Evolutionary conservation across 2,888 invertebrate genomes (phyloP), one percentile per base, ranked within the genome.

Genomic region (Plagodis pulveraria): DNA sequence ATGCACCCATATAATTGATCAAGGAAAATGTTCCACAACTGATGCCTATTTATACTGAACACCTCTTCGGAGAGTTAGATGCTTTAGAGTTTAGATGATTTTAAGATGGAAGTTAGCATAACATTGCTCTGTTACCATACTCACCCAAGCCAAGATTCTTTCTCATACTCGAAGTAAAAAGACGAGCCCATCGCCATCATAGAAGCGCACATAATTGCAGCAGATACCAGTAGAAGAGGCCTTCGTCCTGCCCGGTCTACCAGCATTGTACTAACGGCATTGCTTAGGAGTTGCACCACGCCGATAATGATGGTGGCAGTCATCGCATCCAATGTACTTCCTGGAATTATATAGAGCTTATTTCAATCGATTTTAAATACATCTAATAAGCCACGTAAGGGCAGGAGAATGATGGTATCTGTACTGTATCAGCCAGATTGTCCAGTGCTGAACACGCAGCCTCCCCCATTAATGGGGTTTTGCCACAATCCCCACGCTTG

Each of bases 221-320:
- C 94, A 0, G 95, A 95, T 8, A 93, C 67, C 5, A 95, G 81
- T 48, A 96, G 87, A 36, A 96, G 83, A 0, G 94, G 93, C 38
- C 94, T 83, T 6, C 96, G 79, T 0, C 96, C 96, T 0, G 93
- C 87, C 40, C 90, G 88, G 78, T 96, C 96, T 32, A 94, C 94
- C 49, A 94, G 67, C 76, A 94, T 73, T 0, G 94, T 88, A 60
- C 94, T 93, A 5, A 93, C 81, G 0, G 83, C 89, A 70, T 93
- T 94, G 62, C 93, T 89, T 0, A 91, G 33, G 10, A 94, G 79
- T 69, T 95, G 94, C 7, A 94, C 93, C n/a, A 87, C 76, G 6
- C 94, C 95, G 0, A 94, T 89, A 43, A 93, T 79, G 46, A 94
- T 93, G 0, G 94, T 93, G 0, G 94, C 93, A 6, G 91, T 83